Percentiles rank a stretch among this genome's conserved stretches.
These are phyloP conservation scores for Pseudochirops cupreus DNA, from an alignment of 2,797 vertebrate genomes.

Conservation along the genomic window DNA sequence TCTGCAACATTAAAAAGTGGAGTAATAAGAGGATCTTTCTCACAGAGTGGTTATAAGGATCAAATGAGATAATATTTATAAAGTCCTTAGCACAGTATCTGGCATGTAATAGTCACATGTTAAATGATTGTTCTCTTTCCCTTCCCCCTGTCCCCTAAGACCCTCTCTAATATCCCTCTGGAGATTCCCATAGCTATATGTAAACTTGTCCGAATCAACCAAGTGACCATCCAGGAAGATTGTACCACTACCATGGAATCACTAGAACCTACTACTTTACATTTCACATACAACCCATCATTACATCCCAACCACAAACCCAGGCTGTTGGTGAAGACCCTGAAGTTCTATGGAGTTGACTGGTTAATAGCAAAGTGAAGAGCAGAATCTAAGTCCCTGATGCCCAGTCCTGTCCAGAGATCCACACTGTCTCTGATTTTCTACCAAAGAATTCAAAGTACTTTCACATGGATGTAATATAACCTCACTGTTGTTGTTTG, in stretches of 20 bases:
- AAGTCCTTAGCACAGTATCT: background rate
- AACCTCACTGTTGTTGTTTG: background rate
- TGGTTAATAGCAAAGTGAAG: background rate
- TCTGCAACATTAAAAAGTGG: background rate
- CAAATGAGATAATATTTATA: background rate
- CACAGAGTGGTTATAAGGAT: background rate
- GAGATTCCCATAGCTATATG: background rate
- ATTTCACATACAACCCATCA: background rate
- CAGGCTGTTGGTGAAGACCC: background rate
- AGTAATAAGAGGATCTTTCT: background rate
- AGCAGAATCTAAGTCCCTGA: background rate
- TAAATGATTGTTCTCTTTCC: background rate
- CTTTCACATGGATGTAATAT: slow-evolving; percentile 2
- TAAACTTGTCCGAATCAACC: background rate
- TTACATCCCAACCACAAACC: background rate
- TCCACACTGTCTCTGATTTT: background rate
- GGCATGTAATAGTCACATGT: background rate
- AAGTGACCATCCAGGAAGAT: background rate
- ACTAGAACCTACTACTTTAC: background rate
- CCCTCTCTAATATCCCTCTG: background rate
- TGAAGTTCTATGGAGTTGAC: background rate
- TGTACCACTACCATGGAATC: background rate
- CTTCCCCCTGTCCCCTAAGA: background rate
- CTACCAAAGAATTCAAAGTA: slow-evolving; percentile 1
- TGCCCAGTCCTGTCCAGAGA: background rate